A percentile compares a stretch with the other conserved stretches of the same genome.
These are phyloP conservation scores for Epiblema foenella DNA, from an alignment of 2,888 invertebrate genomes.

Conservation along the genomic window DNA sequence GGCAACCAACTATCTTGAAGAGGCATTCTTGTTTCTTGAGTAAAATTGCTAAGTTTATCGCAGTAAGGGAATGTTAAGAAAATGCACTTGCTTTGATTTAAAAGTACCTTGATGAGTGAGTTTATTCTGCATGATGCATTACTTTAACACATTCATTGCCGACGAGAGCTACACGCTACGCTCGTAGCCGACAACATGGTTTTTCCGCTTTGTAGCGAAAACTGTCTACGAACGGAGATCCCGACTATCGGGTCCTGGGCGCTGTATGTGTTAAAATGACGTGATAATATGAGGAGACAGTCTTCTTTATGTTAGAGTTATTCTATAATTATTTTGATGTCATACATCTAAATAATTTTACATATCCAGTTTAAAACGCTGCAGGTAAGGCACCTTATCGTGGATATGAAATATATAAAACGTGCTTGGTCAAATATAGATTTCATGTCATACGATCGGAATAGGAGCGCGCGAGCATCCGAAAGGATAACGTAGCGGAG, in stretches of 20 bases:
- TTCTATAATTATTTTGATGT: no score
- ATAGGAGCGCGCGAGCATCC: conserved; percentile 19
- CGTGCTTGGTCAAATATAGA: conserved; percentile 37
- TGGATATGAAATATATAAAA: conserved; percentile 17
- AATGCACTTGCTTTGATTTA: neutral
- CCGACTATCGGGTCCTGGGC: no score
- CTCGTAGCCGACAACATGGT: no score
- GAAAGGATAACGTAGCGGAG: conserved; percentile 52
- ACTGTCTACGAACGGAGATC: no score
- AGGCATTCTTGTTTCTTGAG: neutral
- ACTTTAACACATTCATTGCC: no score
- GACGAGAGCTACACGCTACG: no score
- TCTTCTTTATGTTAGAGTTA: neutral
- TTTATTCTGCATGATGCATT: neutral
- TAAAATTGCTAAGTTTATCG: neutral
- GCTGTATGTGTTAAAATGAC: no score
- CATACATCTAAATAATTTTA: neutral
- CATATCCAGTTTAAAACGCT: neutral
- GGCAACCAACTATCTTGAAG: neutral
- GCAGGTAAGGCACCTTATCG: conserved; percentile 7
- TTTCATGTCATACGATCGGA: conserved; percentile 15
- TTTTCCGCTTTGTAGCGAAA: no score
- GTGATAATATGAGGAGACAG: no score
- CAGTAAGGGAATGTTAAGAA: neutral
- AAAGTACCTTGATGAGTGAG: neutral